Conservation (phyloP, 2,888 invertebrate species). For the Chelonus formosanus region DNA sequence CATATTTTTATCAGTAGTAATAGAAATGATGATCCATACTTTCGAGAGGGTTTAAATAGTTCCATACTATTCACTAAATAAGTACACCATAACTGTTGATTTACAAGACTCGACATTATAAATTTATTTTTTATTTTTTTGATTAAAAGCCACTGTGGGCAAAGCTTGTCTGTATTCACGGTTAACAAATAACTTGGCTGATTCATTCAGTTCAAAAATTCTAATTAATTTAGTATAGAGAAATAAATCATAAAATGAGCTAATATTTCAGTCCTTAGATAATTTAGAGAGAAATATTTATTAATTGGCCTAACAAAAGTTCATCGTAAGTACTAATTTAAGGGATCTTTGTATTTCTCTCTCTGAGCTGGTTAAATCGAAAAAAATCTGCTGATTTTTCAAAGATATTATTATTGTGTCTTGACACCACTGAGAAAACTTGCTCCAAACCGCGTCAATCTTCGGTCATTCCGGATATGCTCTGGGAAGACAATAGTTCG, state of each 20-base stretch:
- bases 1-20: constrained; percentile 33
- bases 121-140: constrained; percentile 21
- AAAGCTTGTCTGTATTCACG: constrained; percentile 2
- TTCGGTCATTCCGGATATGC: constrained; percentile 11
- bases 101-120: constrained; percentile 35
- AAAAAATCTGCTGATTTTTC: constrained; percentile 1
- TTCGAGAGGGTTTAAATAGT: constrained; percentile 41
- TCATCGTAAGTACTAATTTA: constrained; percentile 10
- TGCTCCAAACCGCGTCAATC: constrained; percentile 21
- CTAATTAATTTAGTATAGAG: constrained; percentile 3
- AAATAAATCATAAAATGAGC: too few species aligned
- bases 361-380: not conserved
- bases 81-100: constrained; percentile 38
- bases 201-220: constrained; percentile 17
- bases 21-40: constrained; percentile 44
- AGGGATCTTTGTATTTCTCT: not conserved
- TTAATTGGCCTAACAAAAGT: constrained; percentile 13
- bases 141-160: constrained; percentile 8
- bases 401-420: constrained; percentile 10
- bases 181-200: too few species aligned
- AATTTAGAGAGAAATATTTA: not conserved
- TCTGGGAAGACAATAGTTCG: constrained; percentile 39
- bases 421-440: constrained; percentile 25
- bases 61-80: constrained; percentile 44
- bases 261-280: too few species aligned